Evolutionary conservation across 2,888 invertebrate genomes (phyloP), one percentile per base, ranked within the genome.

Genomic region (Lasioglossum vierecki): DNA sequence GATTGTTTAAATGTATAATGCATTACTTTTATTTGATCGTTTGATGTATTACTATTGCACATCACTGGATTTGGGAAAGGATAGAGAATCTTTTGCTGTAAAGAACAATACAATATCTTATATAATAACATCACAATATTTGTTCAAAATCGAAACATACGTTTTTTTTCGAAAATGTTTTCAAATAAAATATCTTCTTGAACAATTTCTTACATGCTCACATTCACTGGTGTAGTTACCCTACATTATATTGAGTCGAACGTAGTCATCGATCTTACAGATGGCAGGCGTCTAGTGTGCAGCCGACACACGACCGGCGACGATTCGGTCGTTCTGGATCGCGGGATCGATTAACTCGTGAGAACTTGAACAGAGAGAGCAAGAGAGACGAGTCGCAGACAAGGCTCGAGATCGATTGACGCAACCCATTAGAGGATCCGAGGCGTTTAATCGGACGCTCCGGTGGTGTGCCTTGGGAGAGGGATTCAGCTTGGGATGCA

Each of bases 391-490:
- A 63, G 60, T 26, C 60, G 26, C 2, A 15, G 60, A 30, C 13
- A 26, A 30, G 60, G 13, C 2, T 30, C 60, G 66, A 18, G 66
- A 66, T 66, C n/a, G 39, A 41, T n/a, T 30, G 63, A 41, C 41
- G 66, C 66, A 66, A 66, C 66, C 66, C 74, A 30, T 73, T 73
- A 46, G 73, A 73, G 26, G 73, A 46, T 30, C 73, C 22, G 73
- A 73, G 46, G 73, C 46, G 49, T 49, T 30, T 66, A 66, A 66
- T 66, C 66, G 66, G 35, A 66, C 66, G 30, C 60, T 63, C 22
- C 66, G 66, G 18, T 66, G 60, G 26, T 30, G 66, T 35, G 18
- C 8, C 66, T 15, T 15, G 66, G 35, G 15, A 35, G 66, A 30
- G 66, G 66, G 35, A 39, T 22, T 22, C 53, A 53, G 22, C 53